A percentile compares a stretch with the other conserved stretches of the same genome.
phyloP scores from a whole-genome alignment of 2,888 invertebrate genomes.

The Coecobrya sp. region DNA sequence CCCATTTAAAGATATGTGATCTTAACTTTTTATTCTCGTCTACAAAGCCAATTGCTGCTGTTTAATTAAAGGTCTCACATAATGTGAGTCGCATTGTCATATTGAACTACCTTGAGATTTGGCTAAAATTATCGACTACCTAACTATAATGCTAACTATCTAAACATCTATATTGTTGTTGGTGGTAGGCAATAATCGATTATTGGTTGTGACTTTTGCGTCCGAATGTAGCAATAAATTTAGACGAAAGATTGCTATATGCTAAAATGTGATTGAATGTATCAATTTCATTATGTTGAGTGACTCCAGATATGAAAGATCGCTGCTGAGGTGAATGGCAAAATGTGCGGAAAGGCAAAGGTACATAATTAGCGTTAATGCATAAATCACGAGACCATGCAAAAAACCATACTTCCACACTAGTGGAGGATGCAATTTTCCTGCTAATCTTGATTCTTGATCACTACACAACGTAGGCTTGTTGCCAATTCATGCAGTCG shows the following conservation, averaged over 20 bases:
- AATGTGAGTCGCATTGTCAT: no score
- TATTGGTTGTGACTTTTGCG: conserved; percentile 36
- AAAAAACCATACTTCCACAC: background rate
- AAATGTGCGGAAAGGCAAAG: conserved; percentile 25
- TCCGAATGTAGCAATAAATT: conserved; percentile 28
- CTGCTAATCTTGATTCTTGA: conserved; percentile 24
- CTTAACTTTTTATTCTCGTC: background rate
- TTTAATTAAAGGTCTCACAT: conserved; percentile 19
- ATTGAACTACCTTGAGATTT: conserved; percentile 15
- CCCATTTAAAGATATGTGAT: background rate
- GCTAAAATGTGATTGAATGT: background rate
- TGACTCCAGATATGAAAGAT: conserved; percentile 14
- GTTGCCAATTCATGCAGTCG: background rate
- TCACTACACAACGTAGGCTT: background rate
- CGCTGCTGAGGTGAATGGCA: background rate
- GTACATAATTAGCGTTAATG: background rate
- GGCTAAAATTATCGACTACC: conserved; percentile 29
- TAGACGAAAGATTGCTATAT: background rate
- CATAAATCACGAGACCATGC: conserved; percentile 5
- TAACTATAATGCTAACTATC: no score
- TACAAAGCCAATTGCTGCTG: background rate
- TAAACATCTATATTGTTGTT: background rate
- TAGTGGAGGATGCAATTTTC: conserved; percentile 30
- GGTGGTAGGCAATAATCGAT: conserved; percentile 16
- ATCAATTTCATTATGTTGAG: conserved; percentile 6